Evolutionary conservation across 2,888 invertebrate genomes (phyloP).

Genomic region (Pachliopta kotzebuea): DNA sequence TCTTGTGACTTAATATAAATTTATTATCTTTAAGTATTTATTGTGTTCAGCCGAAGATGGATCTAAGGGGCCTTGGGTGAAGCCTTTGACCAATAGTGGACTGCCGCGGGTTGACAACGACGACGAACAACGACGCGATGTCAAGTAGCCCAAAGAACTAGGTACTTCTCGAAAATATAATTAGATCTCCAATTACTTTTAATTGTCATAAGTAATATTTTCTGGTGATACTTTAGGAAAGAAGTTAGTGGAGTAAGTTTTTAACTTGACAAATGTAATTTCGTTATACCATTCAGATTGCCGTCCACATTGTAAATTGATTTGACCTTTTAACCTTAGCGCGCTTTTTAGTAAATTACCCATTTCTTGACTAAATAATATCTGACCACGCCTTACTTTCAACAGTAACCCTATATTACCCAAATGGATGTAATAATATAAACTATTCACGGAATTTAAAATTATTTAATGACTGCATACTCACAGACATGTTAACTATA

Average conservation of each 20-base stretch:
- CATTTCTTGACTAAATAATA: constrained; percentile 44
- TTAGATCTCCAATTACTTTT: not conserved
- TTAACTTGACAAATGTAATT: not conserved
- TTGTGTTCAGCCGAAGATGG: no score
- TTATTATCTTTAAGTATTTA: no score
- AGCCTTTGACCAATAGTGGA: no score
- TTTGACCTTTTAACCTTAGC: constrained; percentile 52
- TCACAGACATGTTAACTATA: no score
- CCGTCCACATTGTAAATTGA: constrained; percentile 28
- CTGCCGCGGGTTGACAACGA: no score
- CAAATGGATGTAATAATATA: constrained; percentile 24
- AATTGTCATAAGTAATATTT: not conserved
- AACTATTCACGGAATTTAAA: not conserved
- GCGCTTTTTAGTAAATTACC: constrained; percentile 60
- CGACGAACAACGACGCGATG: no score
- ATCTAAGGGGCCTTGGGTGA: no score
- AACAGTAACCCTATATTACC: constrained; percentile 14
- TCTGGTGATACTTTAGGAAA: not conserved
- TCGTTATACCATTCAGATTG: not conserved
- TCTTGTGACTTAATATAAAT: no score
- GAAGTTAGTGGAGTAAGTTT: not conserved
- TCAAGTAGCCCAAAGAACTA: no score
- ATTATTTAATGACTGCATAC: not conserved
- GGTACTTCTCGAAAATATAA: not conserved
- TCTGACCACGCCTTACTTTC: constrained; percentile 41